Percentiles rank a stretch among this genome's conserved stretches.
Conservation (phyloP, 2,797 vertebrate genomes). For the Sebastes jordani region DNA sequence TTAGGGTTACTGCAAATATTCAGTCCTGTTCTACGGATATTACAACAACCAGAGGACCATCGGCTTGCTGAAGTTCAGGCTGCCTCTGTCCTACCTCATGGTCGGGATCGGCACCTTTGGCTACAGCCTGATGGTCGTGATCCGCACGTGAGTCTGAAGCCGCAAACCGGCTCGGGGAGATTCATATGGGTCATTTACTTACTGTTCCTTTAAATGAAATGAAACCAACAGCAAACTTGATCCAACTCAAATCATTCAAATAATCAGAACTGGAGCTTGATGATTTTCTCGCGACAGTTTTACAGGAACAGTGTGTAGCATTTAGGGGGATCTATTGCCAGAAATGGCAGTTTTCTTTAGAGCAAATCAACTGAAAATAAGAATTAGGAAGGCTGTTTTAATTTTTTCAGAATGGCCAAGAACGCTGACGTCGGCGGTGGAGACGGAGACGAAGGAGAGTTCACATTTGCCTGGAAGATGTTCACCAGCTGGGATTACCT, state of each 20-base stretch:
- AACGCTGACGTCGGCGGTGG: constrained; percentile 91
- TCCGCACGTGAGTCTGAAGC: constrained; percentile 92
- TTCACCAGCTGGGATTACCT: constrained; percentile 99
- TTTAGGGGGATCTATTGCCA: too few relatives aligned
- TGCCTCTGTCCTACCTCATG: constrained; percentile 97
- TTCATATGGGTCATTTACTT: background rate
- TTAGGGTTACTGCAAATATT: constrained; percentile 97
- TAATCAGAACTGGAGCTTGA: too few relatives aligned
- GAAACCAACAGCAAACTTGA: too few relatives aligned
- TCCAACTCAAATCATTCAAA: too few relatives aligned
- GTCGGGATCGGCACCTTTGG: constrained; percentile 95
- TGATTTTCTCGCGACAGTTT: too few relatives aligned
- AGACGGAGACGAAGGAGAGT: constrained; percentile 90
- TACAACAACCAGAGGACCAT: constrained; percentile 95
- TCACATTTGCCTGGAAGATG: constrained; percentile 98
- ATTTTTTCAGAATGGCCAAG: constrained; percentile 90
- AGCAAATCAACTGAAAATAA: too few relatives aligned
- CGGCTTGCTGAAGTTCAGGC: constrained; percentile 92
- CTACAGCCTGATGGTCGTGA: constrained; percentile 98
- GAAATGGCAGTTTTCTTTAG: too few relatives aligned
- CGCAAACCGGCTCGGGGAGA: background rate
- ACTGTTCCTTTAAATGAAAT: background rate
- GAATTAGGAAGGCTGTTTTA: background rate
- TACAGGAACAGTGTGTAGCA: too few relatives aligned
- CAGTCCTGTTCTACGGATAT: constrained; percentile 94